These are phyloP conservation scores for Rhinella marina DNA, from an alignment of 2,797 vertebrate genomes.

Conservation along the genomic window DNA sequence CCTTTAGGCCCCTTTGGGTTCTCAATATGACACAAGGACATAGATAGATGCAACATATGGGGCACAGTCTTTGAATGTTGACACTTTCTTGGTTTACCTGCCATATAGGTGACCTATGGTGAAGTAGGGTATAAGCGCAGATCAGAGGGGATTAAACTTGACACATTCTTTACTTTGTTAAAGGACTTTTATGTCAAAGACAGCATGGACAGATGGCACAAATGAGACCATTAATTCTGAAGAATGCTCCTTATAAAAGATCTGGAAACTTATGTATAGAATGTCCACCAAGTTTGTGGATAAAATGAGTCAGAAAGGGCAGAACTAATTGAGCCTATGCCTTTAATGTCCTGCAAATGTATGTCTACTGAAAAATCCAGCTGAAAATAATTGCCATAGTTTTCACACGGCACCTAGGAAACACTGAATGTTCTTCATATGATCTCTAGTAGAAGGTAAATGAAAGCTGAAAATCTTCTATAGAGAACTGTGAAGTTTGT, in stretches of 20 bases:
- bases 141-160: neutral
- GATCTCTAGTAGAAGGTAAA: conserved; percentile 51
- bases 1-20: neutral
- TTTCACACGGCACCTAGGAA: conserved; percentile 13
- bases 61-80: neutral
- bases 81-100: conserved; percentile 16
- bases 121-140: neutral
- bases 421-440: conserved; percentile 34
- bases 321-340: conserved; percentile 25
- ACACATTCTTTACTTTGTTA: neutral
- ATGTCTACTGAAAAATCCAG: conserved; percentile 8
- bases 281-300: conserved; percentile 23
- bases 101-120: conserved; percentile 14
- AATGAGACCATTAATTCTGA: conserved; percentile 20
- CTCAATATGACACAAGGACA: conserved; percentile 32
- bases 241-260: neutral
- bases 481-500: conserved; percentile 49
- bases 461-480: conserved; percentile 53
- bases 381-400: conserved; percentile 51
- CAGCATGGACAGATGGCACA: neutral
- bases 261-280: neutral
- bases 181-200: neutral
- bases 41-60: conserved; percentile 11
- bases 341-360: conserved; percentile 38
- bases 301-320: conserved; percentile 12